phyloP scores from a whole-genome alignment of 2,888 invertebrate species.

The Eledona agricola region DNA sequence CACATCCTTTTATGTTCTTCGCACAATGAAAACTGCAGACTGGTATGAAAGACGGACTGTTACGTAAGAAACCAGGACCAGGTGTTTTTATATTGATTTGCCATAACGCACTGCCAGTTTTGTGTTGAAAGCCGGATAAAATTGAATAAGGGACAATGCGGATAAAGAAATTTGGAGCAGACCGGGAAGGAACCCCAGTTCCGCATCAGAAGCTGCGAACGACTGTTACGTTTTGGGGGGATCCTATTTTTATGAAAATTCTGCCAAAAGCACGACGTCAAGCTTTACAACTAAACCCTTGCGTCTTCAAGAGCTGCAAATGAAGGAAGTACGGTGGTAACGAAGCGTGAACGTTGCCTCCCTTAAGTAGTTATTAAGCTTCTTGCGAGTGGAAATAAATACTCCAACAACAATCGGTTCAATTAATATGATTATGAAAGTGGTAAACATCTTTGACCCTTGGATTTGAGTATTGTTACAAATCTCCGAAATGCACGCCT shows the following conservation, averaged over 20 bases:
- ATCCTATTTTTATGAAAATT: constrained; percentile 22
- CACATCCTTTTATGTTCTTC: constrained; percentile 49
- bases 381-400: constrained; percentile 4
- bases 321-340: background rate
- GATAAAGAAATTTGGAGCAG: constrained; percentile 52
- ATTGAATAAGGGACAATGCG: constrained; percentile 35
- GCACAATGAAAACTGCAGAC: constrained; percentile 48
- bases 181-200: constrained; percentile 40
- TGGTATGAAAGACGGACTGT: constrained; percentile 50
- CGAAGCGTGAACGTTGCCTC: background rate
- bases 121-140: constrained; percentile 53
- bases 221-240: constrained; percentile 22
- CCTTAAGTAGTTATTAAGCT: background rate
- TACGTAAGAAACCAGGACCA: constrained; percentile 55
- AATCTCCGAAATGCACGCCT: constrained; percentile 44
- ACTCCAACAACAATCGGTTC: constrained; percentile 2
- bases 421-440: constrained; percentile 31
- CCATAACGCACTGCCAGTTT: constrained; percentile 51
- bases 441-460: constrained; percentile 24
- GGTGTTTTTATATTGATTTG: constrained; percentile 60
- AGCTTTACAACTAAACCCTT: too few relatives aligned
- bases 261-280: too few relatives aligned
- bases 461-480: constrained; percentile 29
- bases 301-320: constrained; percentile 23
- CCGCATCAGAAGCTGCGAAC: constrained; percentile 34